Evolutionary conservation across 1,140 invertebrate species (phyloP).

Genomic region (Capitella teleta): DNA sequence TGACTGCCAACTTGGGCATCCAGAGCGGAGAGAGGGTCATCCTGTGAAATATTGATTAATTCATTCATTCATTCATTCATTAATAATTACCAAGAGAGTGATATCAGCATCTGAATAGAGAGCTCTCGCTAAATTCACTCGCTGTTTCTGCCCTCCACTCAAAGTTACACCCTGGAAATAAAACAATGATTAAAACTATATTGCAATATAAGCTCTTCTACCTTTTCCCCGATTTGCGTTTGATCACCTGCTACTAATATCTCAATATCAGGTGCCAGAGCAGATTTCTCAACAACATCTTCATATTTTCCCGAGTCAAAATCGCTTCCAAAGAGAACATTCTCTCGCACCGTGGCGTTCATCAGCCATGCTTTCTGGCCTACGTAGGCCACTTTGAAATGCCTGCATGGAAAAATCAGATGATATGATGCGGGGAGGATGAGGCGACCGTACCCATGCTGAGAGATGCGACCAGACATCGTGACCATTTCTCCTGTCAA

Average conservation of each 20-base stretch:
- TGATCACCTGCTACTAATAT: conserved; percentile 42
- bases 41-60: too few relatives aligned
- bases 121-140: conserved; percentile 80
- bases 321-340: conserved; percentile 76
- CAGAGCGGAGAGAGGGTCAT: conserved; percentile 49
- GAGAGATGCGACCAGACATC: too few relatives aligned
- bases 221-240: conserved; percentile 50
- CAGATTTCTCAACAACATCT: conserved; percentile 60
- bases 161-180: conserved; percentile 68
- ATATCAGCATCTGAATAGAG: conserved; percentile 74
- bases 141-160: conserved; percentile 88
- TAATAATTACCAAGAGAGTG: conserved; percentile 4
- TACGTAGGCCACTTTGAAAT: too few relatives aligned
- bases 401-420: too few relatives aligned
- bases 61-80: too few relatives aligned
- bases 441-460: background rate
- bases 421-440: too few relatives aligned
- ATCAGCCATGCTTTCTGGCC: conserved; percentile 86
- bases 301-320: too few relatives aligned
- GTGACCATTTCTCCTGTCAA: conserved; percentile 40
- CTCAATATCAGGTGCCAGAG: conserved; percentile 38
- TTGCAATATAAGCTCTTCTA: too few relatives aligned
- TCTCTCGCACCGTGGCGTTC: conserved; percentile 71
- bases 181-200: too few relatives aligned
- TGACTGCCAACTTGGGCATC: conserved; percentile 42